phyloP scores from a whole-genome alignment of 2,113 vertebrate genomes.

The Muscicapa adusta region DNA sequence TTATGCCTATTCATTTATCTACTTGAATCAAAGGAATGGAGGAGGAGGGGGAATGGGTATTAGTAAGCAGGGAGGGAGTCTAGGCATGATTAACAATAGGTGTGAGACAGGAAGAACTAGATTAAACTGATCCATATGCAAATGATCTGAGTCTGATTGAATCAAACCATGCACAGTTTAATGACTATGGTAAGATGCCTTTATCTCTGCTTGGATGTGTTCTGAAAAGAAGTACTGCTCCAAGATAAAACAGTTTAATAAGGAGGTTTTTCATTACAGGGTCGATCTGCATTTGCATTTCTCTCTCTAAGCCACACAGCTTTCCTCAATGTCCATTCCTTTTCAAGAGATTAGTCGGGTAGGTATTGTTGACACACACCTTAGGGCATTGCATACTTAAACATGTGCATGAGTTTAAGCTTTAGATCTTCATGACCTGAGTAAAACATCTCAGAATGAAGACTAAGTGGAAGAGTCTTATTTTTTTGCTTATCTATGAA shows the following conservation, averaged over 20 bases:
- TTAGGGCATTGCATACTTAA: constrained; percentile 54
- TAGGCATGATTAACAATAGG: constrained; percentile 77
- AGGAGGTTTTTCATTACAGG: constrained; percentile 74
- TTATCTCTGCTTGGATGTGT: constrained; percentile 76
- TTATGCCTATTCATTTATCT: constrained; percentile 74
- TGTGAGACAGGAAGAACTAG: constrained; percentile 75
- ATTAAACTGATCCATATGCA: constrained; percentile 81
- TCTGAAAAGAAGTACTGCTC: constrained; percentile 69
- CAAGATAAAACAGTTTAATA: constrained; percentile 78
- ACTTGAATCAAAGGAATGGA: constrained; percentile 69
- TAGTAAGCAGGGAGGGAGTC: constrained; percentile 12
- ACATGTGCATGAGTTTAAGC: background rate
- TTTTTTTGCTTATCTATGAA: background rate
- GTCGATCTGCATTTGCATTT: constrained; percentile 71
- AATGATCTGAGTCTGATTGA: constrained; percentile 76
- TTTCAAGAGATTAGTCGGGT: constrained; percentile 54
- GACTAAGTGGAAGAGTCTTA: background rate
- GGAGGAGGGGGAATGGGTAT: constrained; percentile 23
- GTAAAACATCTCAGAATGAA: constrained; percentile 13
- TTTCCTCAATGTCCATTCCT: constrained; percentile 32
- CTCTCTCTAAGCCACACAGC: constrained; percentile 30
- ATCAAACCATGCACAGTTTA: constrained; percentile 76
- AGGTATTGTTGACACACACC: constrained; percentile 55
- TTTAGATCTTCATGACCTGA: background rate
- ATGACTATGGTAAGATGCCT: constrained; percentile 75